These are phyloP conservation scores for Platycercus adscitus DNA, from an alignment of 2,113 vertebrate species.

Conservation along the genomic window DNA sequence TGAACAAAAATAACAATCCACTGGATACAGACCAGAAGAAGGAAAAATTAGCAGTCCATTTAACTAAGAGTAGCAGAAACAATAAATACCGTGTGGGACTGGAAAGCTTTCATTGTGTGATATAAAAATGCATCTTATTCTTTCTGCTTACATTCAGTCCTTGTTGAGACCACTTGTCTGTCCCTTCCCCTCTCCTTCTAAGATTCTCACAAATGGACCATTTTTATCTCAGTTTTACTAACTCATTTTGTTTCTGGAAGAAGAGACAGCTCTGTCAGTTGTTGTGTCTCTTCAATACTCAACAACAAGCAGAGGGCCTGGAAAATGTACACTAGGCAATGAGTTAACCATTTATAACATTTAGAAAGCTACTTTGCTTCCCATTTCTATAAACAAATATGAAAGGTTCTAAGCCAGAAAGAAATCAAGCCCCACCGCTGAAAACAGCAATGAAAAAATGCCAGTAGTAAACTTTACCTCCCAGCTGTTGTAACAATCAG, in stretches of 20 bases:
- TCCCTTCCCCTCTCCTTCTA: background rate
- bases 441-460: background rate
- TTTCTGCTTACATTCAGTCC: background rate
- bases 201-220: background rate
- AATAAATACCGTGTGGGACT: conserved; percentile 4
- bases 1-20: conserved; percentile 18
- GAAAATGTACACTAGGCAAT: conserved; percentile 2
- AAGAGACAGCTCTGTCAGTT: conserved; percentile 17
- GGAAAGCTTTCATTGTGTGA: background rate
- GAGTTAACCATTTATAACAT: conserved; percentile 28
- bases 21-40: conserved; percentile 3
- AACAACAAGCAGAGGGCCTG: background rate
- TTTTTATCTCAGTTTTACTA: conserved; percentile 12
- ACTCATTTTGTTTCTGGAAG: conserved; percentile 49
- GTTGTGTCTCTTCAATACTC: background rate
- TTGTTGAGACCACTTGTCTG: background rate
- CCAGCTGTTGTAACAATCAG: background rate
- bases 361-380: conserved; percentile 13
- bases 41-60: conserved; percentile 22
- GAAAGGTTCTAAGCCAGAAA: conserved; percentile 9
- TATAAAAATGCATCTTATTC: conserved; percentile 29
- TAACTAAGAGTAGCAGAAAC: conserved; percentile 12
- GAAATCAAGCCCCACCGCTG: background rate
- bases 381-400: conserved; percentile 15
- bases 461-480: background rate